Evolutionary conservation across 2,113 vertebrate genomes (phyloP).

Genomic region (Xyrauchen texanus): DNA sequence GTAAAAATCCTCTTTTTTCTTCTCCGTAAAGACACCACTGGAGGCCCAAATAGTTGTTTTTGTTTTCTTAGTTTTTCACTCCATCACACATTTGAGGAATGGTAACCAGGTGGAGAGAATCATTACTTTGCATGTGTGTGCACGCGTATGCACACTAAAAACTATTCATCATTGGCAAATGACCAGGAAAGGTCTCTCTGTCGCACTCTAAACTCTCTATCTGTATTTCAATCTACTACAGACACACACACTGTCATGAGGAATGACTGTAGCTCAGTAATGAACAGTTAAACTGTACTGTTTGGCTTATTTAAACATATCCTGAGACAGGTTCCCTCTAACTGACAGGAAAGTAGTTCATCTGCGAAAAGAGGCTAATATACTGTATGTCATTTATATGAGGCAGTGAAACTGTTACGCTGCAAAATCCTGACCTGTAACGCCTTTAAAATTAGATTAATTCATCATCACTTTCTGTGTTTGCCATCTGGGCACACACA

Average conservation of each 20-base stretch:
- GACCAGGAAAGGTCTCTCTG: slow-evolving; percentile 42
- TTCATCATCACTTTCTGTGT: not conserved
- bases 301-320: slow-evolving; percentile 53
- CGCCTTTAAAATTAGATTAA: slow-evolving; percentile 29
- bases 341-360: slow-evolving; percentile 50
- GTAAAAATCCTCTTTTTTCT: slow-evolving; percentile 32
- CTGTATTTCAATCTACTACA: not conserved
- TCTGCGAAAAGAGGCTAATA: slow-evolving; percentile 52
- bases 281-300: slow-evolving; percentile 49
- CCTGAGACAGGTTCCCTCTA: slow-evolving; percentile 34
- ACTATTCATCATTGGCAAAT: slow-evolving; percentile 46
- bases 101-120: slow-evolving; percentile 55
- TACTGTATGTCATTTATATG: slow-evolving; percentile 31
- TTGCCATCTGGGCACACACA: not conserved
- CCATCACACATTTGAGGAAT: slow-evolving; percentile 56
- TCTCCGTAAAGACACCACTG: slow-evolving; percentile 35
- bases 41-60: slow-evolving; percentile 51
- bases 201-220: not conserved
- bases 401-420: slow-evolving; percentile 12
- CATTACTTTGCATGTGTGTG: slow-evolving; percentile 37
- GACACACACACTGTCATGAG: slow-evolving; percentile 57
- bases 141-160: slow-evolving; percentile 27
- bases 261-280: slow-evolving; percentile 63
- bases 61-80: slow-evolving; percentile 50
- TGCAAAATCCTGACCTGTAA: slow-evolving; percentile 31